Conservation (phyloP, 2,797 vertebrate species). For the Acipenser oxyrinchus region DNA sequence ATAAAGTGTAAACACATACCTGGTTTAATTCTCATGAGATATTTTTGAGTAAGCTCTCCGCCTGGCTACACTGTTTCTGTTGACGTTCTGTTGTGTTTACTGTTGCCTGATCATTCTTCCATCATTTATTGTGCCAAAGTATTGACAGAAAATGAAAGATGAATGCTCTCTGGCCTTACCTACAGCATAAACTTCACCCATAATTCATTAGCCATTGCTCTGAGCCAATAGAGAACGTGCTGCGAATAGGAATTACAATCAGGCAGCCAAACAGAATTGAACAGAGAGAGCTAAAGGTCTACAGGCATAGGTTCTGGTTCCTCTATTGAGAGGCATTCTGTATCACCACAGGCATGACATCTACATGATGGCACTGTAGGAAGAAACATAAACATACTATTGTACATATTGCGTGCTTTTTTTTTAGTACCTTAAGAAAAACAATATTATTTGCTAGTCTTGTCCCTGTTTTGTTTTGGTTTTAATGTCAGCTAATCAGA, state of each 20-base stretch:
- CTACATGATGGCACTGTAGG: constrained; percentile 3
- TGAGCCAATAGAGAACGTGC: constrained; percentile 39
- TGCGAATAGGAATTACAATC: constrained; percentile 46
- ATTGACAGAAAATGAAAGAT: constrained; percentile 51
- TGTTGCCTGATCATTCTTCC: constrained; percentile 22
- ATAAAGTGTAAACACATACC: no score
- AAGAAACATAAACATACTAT: constrained; percentile 10
- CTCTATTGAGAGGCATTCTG: constrained; percentile 14
- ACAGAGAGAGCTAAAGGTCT: constrained; percentile 18
- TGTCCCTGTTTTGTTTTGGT: constrained; percentile 10
- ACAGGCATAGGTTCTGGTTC: constrained; percentile 19
- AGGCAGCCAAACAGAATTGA: constrained; percentile 39
- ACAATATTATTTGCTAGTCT: constrained; percentile 2
- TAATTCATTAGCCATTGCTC: constrained; percentile 49
- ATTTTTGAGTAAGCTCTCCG: no score
- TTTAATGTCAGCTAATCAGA: constrained; percentile 21
- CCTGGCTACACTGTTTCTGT: no score
- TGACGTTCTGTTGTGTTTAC: constrained; percentile 1
- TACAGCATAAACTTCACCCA: constrained; percentile 42
- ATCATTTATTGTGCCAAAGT: constrained; percentile 40
- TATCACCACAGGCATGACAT: constrained; percentile 10
- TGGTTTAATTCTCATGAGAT: no score
- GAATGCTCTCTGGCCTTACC: constrained; percentile 42
- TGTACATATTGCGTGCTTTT: constrained; percentile 4
- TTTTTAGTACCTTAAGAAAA: background rate